Conservation (phyloP, 2,797 vertebrate species). For the Choloepus didactylus region DNA sequence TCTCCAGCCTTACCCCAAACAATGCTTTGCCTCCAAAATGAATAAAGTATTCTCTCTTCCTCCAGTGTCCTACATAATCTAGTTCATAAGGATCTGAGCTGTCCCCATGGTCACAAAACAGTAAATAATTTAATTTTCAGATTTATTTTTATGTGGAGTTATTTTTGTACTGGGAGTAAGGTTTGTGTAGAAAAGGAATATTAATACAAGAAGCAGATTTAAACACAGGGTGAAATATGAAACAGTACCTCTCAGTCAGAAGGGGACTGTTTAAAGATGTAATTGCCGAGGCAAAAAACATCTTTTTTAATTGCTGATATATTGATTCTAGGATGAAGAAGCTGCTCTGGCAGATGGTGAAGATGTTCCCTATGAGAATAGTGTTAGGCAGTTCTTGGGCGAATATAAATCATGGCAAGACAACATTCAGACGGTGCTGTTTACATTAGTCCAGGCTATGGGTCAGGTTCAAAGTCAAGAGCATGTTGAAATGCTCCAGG, state of each 20-base stretch:
- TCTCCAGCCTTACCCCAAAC: not conserved
- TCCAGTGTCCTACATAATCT: not conserved
- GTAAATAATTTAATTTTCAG: conserved; percentile 6
- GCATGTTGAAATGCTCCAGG: conserved; percentile 96
- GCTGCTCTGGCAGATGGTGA: conserved; percentile 96
- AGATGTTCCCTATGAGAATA: conserved; percentile 96
- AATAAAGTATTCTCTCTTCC: conserved; percentile 22
- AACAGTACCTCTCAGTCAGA: not conserved
- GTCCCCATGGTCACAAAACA: not conserved
- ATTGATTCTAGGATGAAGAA: conserved; percentile 94
- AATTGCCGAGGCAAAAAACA: not conserved
- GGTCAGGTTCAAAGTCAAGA: conserved; percentile 96
- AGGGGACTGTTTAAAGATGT: not conserved
- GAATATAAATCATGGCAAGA: conserved; percentile 99
- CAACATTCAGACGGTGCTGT: conserved; percentile 98
- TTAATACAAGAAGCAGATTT: conserved; percentile 8
- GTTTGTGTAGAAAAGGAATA: conserved; percentile 21
- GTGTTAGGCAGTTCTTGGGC: conserved; percentile 96
- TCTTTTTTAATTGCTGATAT: conserved; percentile 54
- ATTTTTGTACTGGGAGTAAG: conserved; percentile 43
- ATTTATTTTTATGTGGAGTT: conserved; percentile 52
- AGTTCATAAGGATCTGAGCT: conserved; percentile 31
- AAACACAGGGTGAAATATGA: not conserved
- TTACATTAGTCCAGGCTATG: conserved; percentile 97
- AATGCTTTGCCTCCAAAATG: not conserved